phyloP scores from a whole-genome alignment of 2,797 vertebrate genomes.

The Agapornis canus region DNA sequence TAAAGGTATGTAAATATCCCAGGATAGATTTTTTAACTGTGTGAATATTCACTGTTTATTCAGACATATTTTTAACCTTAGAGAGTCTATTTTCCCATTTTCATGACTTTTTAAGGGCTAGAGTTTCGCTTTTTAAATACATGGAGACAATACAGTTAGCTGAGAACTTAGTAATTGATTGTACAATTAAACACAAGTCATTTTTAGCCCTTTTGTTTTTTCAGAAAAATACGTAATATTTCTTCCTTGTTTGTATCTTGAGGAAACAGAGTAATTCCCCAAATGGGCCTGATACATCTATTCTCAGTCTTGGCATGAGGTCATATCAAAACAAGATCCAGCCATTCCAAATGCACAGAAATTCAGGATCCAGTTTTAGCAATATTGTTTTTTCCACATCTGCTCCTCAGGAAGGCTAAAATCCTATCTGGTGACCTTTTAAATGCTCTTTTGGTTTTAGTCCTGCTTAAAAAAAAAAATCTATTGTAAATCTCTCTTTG shows the following conservation, averaged over 20 bases:
- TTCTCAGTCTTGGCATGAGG: neutral
- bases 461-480: neutral
- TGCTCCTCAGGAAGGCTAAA: neutral
- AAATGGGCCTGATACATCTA: neutral
- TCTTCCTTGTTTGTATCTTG: neutral
- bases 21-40: neutral
- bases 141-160: neutral
- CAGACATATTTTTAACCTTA: neutral
- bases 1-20: constrained; percentile 80
- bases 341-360: neutral
- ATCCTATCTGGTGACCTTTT: neutral
- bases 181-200: neutral
- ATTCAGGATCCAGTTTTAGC: neutral
- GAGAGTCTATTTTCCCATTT: neutral
- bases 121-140: neutral
- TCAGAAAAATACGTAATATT: neutral
- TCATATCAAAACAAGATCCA: neutral
- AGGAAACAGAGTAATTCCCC: neutral
- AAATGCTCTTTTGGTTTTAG: neutral
- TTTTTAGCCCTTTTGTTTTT: neutral
- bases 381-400: neutral
- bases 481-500: neutral
- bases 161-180: neutral
- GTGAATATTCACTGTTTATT: neutral
- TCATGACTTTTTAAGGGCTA: neutral